Evolutionary conservation across 2,113 vertebrate genomes (phyloP).

Genomic region (Kryptolebias marmoratus): DNA sequence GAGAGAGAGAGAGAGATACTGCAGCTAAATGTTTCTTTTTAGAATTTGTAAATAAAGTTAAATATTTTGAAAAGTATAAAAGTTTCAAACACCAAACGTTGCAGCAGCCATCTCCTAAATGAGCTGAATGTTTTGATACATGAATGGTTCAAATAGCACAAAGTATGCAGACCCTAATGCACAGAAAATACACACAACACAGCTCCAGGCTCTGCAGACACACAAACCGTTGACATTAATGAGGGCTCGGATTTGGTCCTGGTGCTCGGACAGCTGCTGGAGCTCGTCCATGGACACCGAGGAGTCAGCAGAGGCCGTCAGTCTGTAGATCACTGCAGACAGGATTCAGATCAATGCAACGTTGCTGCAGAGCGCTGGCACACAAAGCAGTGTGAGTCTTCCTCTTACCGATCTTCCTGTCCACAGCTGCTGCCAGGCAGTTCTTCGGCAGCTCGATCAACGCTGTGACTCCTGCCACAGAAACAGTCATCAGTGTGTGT

Average conservation of each 20-base stretch:
- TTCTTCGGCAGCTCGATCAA: slow-evolving; percentile 91
- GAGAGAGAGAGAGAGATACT: no score
- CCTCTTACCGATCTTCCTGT: slow-evolving; percentile 90
- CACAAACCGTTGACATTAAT: slow-evolving; percentile 86
- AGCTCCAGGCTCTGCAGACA: no score
- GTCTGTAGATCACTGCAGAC: slow-evolving; percentile 89
- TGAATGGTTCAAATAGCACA: no score
- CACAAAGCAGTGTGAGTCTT: not conserved
- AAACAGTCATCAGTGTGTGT: not conserved
- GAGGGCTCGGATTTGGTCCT: slow-evolving; percentile 91
- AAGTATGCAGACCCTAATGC: no score
- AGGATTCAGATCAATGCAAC: not conserved
- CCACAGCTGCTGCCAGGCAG: slow-evolving; percentile 89
- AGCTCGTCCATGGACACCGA: slow-evolving; percentile 81
- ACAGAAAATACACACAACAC: no score
- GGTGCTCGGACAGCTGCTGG: slow-evolving; percentile 82
- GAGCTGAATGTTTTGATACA: no score
- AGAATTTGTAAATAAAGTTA: no score
- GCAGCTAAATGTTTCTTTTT: no score
- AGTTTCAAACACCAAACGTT: no score
- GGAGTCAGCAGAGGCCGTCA: slow-evolving; percentile 73
- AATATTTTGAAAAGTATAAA: no score
- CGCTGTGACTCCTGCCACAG: slow-evolving; percentile 84
- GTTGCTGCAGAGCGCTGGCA: no score
- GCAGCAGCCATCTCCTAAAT: no score